A percentile compares a stretch with the other conserved stretches of the same genome.
Conservation (phyloP, 1,140 invertebrate species). For the Drosophila pandora region DNA sequence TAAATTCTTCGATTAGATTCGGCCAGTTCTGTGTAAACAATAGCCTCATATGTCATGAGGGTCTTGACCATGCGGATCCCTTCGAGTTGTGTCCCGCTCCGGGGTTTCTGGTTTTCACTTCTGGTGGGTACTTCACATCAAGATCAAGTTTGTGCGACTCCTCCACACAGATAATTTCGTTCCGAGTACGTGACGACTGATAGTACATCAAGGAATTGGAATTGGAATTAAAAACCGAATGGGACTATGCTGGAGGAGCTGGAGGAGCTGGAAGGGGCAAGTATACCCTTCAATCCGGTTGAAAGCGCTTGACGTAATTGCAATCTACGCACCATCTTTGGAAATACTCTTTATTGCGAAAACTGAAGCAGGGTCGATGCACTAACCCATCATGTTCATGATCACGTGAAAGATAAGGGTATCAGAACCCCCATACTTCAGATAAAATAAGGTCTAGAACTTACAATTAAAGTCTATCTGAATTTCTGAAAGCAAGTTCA, state of each 20-base stretch:
- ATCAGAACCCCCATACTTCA: no score
- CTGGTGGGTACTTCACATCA: constrained; percentile 41
- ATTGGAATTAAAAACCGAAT: constrained; percentile 26
- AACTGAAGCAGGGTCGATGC: neutral
- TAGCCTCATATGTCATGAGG: constrained; percentile 15
- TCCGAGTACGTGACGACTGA: constrained; percentile 46
- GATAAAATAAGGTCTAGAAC: no score
- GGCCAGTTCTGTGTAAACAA: constrained; percentile 23
- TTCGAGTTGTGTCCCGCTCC: constrained; percentile 4
- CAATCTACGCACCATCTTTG: constrained; percentile 20
- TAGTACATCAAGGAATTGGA: constrained; percentile 34
- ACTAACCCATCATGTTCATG: neutral
- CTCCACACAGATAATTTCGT: constrained; percentile 27
- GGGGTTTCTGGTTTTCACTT: constrained; percentile 22
- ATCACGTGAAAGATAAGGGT: neutral
- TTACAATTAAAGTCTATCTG: no score
- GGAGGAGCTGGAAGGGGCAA: neutral
- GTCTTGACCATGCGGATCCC: constrained; percentile 19
- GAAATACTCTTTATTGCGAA: constrained; percentile 19
- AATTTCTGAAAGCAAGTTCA: no score
- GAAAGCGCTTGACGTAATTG: constrained; percentile 21
- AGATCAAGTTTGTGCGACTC: constrained; percentile 29
- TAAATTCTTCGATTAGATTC: constrained; percentile 28
- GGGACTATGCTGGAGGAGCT: neutral
- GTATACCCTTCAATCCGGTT: constrained; percentile 11